These are phyloP conservation scores for Paramormyrops kingsleyae DNA, from an alignment of 2,113 vertebrate genomes.

Conservation along the genomic window DNA sequence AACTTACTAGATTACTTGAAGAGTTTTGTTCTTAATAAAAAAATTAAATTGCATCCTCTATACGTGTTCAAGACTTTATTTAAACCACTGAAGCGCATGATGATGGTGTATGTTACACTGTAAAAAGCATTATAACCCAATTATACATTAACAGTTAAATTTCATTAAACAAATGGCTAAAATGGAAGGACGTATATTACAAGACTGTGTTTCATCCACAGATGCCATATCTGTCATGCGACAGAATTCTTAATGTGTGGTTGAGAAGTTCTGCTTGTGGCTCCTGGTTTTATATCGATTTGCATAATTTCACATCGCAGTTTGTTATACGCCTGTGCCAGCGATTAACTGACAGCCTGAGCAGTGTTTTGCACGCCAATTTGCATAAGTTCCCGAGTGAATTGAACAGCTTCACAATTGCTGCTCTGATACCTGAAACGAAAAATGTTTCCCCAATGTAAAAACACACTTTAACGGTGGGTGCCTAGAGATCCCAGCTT, in stretches of 20 bases:
- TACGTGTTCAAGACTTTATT: not conserved
- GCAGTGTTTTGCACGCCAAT: not conserved
- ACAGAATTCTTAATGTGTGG: not conserved
- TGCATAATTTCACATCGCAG: not conserved
- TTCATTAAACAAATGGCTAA: not conserved
- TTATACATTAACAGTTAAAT: not conserved
- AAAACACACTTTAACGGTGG: not conserved
- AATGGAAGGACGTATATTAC: not conserved
- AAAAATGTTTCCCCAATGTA: not conserved
- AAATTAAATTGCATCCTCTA: not conserved
- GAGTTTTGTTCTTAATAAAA: not conserved
- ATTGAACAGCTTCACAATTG: not conserved
- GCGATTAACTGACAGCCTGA: not conserved
- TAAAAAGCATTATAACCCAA: not conserved
- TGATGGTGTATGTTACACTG: not conserved
- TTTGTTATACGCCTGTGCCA: not conserved
- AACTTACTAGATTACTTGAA: not conserved
- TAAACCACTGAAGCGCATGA: not conserved
- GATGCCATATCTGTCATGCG: not conserved
- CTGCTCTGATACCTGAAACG: not conserved
- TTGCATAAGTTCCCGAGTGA: not conserved
- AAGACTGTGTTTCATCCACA: not conserved
- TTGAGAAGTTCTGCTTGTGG: not conserved
- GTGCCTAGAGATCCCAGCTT: not conserved
- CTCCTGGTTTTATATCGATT: not conserved